Conservation (phyloP, 2,113 vertebrate species). For the Smithornis capensis region DNA sequence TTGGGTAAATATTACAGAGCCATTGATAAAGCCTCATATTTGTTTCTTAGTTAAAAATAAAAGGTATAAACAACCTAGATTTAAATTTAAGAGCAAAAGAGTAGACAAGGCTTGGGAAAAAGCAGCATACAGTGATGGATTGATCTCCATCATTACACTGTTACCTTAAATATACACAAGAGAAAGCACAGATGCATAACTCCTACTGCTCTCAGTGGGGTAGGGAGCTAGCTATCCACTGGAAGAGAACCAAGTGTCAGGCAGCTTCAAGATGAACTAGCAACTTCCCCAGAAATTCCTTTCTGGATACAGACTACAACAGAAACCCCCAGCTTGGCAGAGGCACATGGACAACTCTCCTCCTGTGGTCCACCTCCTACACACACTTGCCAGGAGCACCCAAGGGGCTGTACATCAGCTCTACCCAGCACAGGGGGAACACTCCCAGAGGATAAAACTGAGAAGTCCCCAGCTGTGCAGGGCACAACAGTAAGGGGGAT, state of each 20-base stretch:
- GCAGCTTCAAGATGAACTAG: neutral
- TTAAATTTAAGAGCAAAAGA: neutral
- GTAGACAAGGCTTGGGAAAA: neutral
- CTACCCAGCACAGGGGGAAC: neutral
- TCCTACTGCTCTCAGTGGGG: neutral
- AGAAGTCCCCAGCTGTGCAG: neutral
- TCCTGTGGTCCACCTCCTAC: neutral
- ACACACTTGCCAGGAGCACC: neutral
- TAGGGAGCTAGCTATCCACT: neutral
- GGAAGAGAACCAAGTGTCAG: neutral
- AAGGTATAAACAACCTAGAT: neutral
- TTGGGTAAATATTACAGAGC: neutral
- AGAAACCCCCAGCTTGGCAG: neutral
- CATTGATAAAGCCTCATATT: neutral
- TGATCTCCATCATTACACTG: neutral
- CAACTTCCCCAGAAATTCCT: neutral
- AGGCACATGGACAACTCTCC: neutral
- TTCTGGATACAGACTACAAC: neutral
- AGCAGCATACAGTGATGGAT: neutral
- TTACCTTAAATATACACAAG: neutral
- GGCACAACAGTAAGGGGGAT: neutral
- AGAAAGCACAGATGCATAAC: neutral
- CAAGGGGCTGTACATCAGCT: neutral
- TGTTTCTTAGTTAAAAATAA: neutral
- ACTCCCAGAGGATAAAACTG: neutral